Base-by-base conservation (phyloP, 2,888 invertebrate genomes). In the Caenorhabditis macrosperma region DNA sequence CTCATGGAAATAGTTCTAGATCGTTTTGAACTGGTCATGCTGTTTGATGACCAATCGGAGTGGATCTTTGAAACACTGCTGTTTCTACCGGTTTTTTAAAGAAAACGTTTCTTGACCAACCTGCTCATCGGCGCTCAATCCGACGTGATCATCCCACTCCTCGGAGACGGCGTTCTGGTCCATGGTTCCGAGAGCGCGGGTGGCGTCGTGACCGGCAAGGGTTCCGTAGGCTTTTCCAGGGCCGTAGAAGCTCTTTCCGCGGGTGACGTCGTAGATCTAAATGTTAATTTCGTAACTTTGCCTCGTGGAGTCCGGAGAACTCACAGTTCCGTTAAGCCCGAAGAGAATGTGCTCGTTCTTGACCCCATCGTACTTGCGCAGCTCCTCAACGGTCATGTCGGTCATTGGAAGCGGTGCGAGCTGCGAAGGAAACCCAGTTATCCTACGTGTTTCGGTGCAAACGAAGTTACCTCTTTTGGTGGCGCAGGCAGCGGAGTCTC, bases 231-330 rank as follows among this genome's bases (percentile, higher is more conserved):
- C 71, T 30, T 84, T 85, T 22, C 86, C 88, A 9, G 88, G 88
- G 5, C 89, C 89, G 71, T 89, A 89, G 78, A 88, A 89, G 28
- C 81, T 72, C 5, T 61, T 83, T 38, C 88, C 89, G 20, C 85
- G 85, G 7, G 88, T 84, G 28, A 89, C 89, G 69, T 89, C 89
- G 61, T 85, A 89, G 46, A 89, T 88, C 89, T 88, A 38, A 20
- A 84, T 81, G 15, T 12, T 28, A 33, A 24, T n/a, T 20, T 30
- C 46, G 7, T 50, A 17, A 6, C 7, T 48, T 22, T 6, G 20
- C 9, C 6, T 22, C 15, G 20, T 35, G 22, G 5, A 20, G 7
- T 57, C 22, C n/a, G 24, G 22, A 24, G 17, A 54, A 68, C 46
- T 72, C 46, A 89, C 89, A 28, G 84, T 86, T 79, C 88, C 88